Percentiles rank a stretch among this genome's conserved stretches.
Evolutionary conservation across 2,888 invertebrate species (phyloP).

Genomic region (Heliconius ismenius): DNA sequence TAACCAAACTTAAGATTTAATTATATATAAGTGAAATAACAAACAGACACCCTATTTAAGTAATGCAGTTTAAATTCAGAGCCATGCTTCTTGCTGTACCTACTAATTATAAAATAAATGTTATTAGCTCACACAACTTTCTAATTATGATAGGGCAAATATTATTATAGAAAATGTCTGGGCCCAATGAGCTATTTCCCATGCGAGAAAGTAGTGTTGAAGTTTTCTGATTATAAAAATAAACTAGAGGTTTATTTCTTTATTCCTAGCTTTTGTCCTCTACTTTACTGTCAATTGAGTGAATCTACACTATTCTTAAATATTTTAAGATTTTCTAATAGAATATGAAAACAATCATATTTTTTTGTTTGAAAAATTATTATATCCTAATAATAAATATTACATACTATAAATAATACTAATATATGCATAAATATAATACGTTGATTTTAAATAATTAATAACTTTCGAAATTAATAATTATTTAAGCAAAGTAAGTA

Average conservation of each 20-base stretch:
- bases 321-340: not conserved
- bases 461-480: not conserved
- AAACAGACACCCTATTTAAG: not conserved
- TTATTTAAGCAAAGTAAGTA: not conserved
- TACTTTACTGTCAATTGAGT: not conserved
- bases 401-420: not conserved
- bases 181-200: not conserved
- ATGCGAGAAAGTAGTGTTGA: slow-evolving; percentile 20
- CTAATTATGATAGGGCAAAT: slow-evolving; percentile 19
- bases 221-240: slow-evolving; percentile 14
- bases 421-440: not conserved
- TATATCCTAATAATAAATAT: not conserved
- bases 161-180: slow-evolving; percentile 23
- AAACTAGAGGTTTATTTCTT: slow-evolving; percentile 3
- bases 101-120: not conserved
- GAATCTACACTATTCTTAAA: not conserved
- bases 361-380: not conserved
- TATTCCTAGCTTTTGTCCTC: not conserved
- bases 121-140: slow-evolving; percentile 14
- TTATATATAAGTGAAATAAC: not conserved
- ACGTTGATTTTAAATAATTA: not conserved
- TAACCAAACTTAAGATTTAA: not conserved
- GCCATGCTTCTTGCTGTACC: not conserved
- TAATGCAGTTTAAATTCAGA: not conserved
- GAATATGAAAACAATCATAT: not conserved